phyloP scores from a whole-genome alignment of 2,888 invertebrate genomes.

The Rotaria socialis region DNA sequence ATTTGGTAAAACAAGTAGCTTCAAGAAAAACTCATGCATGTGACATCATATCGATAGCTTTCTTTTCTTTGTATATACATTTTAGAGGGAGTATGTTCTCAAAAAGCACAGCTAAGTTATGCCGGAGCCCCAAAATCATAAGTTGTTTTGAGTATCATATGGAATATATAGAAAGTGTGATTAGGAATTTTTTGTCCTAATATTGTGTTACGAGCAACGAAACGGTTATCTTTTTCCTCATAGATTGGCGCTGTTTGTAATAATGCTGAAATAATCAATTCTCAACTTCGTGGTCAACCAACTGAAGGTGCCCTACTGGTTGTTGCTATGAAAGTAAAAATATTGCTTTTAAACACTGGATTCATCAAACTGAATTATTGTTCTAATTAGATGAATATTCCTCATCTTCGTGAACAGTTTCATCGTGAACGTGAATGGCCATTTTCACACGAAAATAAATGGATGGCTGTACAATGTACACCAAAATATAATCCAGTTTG shows the following conservation, averaged over 20 bases:
- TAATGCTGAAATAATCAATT: slow-evolving; percentile 83
- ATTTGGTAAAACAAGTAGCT: too few relatives aligned
- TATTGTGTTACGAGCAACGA: too few relatives aligned
- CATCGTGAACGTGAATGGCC: slow-evolving; percentile 82
- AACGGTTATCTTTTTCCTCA: too few relatives aligned
- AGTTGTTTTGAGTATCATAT: too few relatives aligned
- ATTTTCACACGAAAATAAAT: slow-evolving; percentile 92
- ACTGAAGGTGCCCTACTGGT: slow-evolving; percentile 93
- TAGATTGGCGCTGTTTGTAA: slow-evolving; percentile 79
- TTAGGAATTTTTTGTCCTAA: too few relatives aligned
- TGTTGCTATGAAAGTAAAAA: slow-evolving; percentile 75
- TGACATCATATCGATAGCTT: too few relatives aligned
- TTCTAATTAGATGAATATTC: neutral
- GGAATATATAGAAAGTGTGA: too few relatives aligned
- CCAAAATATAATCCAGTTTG: slow-evolving; percentile 61
- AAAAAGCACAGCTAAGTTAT: too few relatives aligned
- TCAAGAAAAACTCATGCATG: too few relatives aligned
- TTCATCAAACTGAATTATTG: neutral
- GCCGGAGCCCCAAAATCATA: too few relatives aligned
- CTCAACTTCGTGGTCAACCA: slow-evolving; percentile 79
- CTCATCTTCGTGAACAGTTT: slow-evolving; percentile 40
- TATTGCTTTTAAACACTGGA: neutral
- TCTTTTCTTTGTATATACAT: too few relatives aligned
- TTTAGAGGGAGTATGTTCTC: too few relatives aligned
- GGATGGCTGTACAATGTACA: slow-evolving; percentile 71